phyloP scores from a whole-genome alignment of 2,888 invertebrate genomes.

The Orthosia incerta region DNA sequence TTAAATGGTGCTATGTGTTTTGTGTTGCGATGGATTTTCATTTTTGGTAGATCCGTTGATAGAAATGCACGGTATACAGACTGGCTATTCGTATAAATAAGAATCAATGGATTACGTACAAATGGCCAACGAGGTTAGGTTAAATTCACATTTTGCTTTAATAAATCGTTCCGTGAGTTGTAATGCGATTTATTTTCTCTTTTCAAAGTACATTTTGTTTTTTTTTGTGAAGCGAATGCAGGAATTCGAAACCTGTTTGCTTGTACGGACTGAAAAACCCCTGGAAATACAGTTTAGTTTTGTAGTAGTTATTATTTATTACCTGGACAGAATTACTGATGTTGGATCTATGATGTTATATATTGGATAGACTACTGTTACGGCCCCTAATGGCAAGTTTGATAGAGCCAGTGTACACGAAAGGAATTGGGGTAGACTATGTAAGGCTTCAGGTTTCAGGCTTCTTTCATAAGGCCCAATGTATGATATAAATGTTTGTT shows the following conservation, averaged over 20 bases:
- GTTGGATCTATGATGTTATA: neutral
- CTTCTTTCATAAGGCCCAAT: neutral
- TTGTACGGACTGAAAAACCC: slow-evolving; percentile 5
- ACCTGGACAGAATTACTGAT: slow-evolving; percentile 5
- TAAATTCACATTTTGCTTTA: slow-evolving; percentile 26
- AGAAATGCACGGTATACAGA: slow-evolving; percentile 34
- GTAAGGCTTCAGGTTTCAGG: no score
- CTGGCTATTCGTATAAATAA: slow-evolving; percentile 9
- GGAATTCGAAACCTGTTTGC: slow-evolving; percentile 27
- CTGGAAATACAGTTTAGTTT: slow-evolving; percentile 14
- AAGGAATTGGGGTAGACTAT: neutral
- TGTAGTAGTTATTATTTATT: slow-evolving; percentile 16
- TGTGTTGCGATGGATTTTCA: slow-evolving; percentile 64
- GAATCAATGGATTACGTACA: slow-evolving; percentile 24
- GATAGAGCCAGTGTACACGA: neutral
- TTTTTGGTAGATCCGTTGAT: slow-evolving; percentile 66
- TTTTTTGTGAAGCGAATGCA: slow-evolving; percentile 31
- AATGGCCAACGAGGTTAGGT: slow-evolving; percentile 31
- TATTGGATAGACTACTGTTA: neutral
- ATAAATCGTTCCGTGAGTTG: slow-evolving; percentile 23
- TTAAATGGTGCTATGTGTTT: slow-evolving; percentile 66
- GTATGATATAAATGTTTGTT: slow-evolving; percentile 12
- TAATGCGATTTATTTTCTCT: slow-evolving; percentile 31
- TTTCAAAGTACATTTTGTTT: slow-evolving; percentile 29
- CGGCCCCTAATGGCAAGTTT: neutral